Conservation (phyloP, 2,888 invertebrate genomes). For the Globia sparganii region DNA sequence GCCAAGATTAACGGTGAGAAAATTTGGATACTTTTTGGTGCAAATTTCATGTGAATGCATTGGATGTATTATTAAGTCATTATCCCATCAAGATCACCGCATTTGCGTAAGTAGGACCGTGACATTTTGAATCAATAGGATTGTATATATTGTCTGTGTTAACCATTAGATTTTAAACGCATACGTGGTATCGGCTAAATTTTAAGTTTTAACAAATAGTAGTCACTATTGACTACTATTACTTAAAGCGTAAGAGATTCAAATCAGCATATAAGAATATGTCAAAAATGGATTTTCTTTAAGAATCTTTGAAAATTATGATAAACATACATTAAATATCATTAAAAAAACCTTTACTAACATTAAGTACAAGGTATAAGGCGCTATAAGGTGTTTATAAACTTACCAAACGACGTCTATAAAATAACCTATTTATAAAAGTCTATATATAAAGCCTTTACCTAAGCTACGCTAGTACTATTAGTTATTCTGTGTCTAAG, state of each 20-base stretch:
- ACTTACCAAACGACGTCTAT: neutral
- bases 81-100: neutral
- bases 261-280: neutral
- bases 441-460: too few species aligned
- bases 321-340: neutral
- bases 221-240: too few species aligned
- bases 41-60: neutral
- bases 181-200: neutral
- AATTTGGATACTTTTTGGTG: neutral
- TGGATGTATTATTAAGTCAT: neutral
- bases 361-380: too few species aligned
- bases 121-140: neutral
- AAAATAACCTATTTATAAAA: neutral
- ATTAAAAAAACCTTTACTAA: too few species aligned
- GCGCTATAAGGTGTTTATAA: too few species aligned
- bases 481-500: neutral
- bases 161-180: neutral
- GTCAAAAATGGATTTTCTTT: neutral
- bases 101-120: neutral
- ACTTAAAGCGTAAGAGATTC: too few species aligned
- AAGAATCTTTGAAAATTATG: too few species aligned
- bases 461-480: too few species aligned
- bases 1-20: constrained; percentile 21
- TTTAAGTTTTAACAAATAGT: too few species aligned
- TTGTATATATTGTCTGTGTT: neutral